Evolutionary conservation across 2,797 vertebrate genomes (phyloP).

Genomic region (Macropus fuliginosus): DNA sequence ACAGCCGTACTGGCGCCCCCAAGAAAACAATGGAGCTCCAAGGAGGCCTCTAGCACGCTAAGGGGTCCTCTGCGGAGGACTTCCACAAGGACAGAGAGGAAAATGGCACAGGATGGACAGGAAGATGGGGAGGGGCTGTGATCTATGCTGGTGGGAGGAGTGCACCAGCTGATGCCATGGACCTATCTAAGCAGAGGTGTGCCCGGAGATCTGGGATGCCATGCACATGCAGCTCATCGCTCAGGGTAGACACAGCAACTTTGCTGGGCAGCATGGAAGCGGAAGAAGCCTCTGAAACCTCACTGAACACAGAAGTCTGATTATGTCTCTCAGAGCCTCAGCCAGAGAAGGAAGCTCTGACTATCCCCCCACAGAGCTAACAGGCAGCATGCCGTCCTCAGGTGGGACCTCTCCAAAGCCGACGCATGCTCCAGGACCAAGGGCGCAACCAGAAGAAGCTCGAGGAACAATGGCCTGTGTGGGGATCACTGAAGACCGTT

Average conservation of each 20-base stretch:
- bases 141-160: neutral
- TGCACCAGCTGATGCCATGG: no score
- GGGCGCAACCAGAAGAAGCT: neutral
- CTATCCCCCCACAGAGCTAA: neutral
- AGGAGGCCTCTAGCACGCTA: no score
- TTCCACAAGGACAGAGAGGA: no score
- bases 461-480: neutral
- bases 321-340: neutral
- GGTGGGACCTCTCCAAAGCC: neutral
- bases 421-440: neutral
- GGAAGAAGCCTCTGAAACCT: neutral
- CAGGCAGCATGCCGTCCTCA: no score
- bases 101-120: no score
- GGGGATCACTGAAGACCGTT: neutral
- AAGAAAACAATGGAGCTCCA: no score
- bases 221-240: neutral
- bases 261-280: neutral
- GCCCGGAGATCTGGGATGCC: neutral
- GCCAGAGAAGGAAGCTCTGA: neutral
- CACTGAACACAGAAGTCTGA: neutral
- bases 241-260: neutral
- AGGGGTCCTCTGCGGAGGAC: no score
- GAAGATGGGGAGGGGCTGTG: neutral
- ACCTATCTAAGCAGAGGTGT: no score
- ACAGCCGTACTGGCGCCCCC: no score